Conservation (phyloP, 2,888 invertebrate species). For the Busseola fusca region DNA sequence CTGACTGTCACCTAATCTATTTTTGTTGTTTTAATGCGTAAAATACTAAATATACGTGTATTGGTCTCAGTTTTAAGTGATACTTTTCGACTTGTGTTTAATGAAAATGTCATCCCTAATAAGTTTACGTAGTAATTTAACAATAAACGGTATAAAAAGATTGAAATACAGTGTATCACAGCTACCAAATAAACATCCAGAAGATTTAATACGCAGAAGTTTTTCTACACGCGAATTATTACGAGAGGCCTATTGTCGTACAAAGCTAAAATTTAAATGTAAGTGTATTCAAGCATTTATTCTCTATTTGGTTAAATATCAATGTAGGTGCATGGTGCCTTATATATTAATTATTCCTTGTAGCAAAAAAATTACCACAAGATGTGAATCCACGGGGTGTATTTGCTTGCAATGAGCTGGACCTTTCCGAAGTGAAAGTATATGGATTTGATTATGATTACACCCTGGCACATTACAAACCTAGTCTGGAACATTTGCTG, state of each 20-base stretch:
- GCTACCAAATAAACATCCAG: constrained; percentile 58
- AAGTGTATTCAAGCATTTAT: constrained; percentile 75
- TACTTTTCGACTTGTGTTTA: constrained; percentile 38
- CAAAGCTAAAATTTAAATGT: constrained; percentile 93
- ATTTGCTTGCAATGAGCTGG: constrained; percentile 98
- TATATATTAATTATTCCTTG: constrained; percentile 63
- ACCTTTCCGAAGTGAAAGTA: constrained; percentile 96
- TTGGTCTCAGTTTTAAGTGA: constrained; percentile 43
- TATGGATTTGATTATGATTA: constrained; percentile 99
- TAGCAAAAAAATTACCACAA: constrained; percentile 95
- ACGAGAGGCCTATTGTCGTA: constrained; percentile 90
- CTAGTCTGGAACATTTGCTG: constrained; percentile 95
- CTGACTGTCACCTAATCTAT: constrained; percentile 28
- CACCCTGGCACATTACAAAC: constrained; percentile 98
- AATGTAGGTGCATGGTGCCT: neutral
- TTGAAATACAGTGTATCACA: constrained; percentile 70
- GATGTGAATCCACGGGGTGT: constrained; percentile 96
- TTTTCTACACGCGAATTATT: constrained; percentile 83
- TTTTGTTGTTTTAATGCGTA: constrained; percentile 23
- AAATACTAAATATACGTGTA: constrained; percentile 36
- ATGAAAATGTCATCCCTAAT: constrained; percentile 66
- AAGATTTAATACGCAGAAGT: constrained; percentile 59
- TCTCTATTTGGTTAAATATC: constrained; percentile 5
- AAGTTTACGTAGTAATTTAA: constrained; percentile 67
- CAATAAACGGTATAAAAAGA: constrained; percentile 66